phyloP scores from a whole-genome alignment of 1,140 invertebrate genomes.

The Papilio glaucus region DNA sequence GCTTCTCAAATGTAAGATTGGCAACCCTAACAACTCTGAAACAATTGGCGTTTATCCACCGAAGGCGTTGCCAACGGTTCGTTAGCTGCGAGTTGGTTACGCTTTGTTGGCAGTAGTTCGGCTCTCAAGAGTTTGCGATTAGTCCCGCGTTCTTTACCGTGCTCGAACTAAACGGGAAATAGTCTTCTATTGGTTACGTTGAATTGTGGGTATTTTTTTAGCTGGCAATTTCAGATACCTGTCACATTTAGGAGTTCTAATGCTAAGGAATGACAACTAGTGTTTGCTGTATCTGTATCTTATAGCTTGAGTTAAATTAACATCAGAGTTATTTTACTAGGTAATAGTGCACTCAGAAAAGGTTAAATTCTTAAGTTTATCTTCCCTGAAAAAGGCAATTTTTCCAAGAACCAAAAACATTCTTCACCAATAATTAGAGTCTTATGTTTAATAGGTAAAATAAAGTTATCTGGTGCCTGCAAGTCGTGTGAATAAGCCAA shows the following conservation, averaged over 20 bases:
- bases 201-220: not conserved
- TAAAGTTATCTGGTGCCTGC: too few relatives aligned
- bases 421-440: too few relatives aligned
- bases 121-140: constrained; percentile 4
- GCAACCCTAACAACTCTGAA: not conserved
- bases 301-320: too few relatives aligned
- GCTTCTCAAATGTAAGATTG: not conserved
- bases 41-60: constrained; percentile 12
- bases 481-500: too few relatives aligned
- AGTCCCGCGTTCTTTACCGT: not conserved
- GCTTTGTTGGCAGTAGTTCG: not conserved
- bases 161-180: not conserved
- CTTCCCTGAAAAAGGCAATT: too few relatives aligned
- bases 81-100: constrained; percentile 3
- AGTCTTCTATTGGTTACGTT: not conserved
- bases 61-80: not conserved
- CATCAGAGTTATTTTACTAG: too few relatives aligned
- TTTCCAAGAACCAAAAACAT: too few relatives aligned
- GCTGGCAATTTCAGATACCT: not conserved
- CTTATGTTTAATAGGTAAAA: too few relatives aligned
- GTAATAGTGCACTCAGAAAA: too few relatives aligned
- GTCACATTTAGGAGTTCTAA: not conserved
- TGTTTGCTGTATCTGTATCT: too few relatives aligned
- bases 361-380: too few relatives aligned
- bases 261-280: too few relatives aligned